A percentile compares a stretch with the other conserved stretches of the same genome.
These are phyloP conservation scores for Leucosticte australis DNA, from an alignment of 2,113 vertebrate species.

Conservation along the genomic window DNA sequence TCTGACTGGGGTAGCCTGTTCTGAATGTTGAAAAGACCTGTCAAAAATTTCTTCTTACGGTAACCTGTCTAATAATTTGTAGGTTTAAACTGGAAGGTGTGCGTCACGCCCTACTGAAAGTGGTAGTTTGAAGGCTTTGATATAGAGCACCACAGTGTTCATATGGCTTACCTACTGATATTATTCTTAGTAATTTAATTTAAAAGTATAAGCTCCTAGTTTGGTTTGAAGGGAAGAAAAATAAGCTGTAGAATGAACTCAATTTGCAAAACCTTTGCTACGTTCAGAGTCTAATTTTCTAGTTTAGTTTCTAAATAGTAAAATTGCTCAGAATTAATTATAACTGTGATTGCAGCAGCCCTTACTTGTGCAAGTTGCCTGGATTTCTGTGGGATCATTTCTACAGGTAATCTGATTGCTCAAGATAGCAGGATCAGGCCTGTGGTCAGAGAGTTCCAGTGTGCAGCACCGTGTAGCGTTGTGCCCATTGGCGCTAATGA, in stretches of 20 bases:
- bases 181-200: neutral
- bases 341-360: neutral
- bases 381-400: neutral
- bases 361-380: neutral
- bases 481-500: neutral
- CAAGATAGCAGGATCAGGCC: neutral
- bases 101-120: neutral
- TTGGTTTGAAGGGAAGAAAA: neutral
- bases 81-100: neutral
- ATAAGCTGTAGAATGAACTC: neutral
- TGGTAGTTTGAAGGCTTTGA: neutral
- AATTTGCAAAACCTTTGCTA: neutral
- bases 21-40: neutral
- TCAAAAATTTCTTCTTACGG: neutral
- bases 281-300: neutral
- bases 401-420: neutral
- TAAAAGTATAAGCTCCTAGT: neutral
- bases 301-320: neutral
- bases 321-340: neutral
- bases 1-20: neutral
- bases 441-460: neutral
- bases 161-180: neutral
- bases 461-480: fast-evolving
- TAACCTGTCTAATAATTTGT: neutral
- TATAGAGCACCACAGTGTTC: neutral